Evolutionary conservation across 2,888 invertebrate genomes (phyloP).

Genomic region (Hyppa rectilinea): DNA sequence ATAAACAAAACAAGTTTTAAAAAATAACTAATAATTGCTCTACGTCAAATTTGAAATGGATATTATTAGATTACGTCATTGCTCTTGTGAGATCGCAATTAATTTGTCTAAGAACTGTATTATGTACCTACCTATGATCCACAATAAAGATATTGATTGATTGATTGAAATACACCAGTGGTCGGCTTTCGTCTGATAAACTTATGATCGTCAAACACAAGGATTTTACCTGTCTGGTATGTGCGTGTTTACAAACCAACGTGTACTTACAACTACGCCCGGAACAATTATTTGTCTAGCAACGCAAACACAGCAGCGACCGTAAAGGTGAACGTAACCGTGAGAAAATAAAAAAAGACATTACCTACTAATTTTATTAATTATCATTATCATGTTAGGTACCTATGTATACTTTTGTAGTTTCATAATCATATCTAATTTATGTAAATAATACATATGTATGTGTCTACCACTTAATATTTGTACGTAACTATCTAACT

Average conservation of each 20-base stretch:
- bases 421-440: not conserved
- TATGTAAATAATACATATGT: not conserved
- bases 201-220: not conserved
- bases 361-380: not conserved
- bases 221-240: not conserved
- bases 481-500: not conserved
- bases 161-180: too few species aligned
- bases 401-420: not conserved
- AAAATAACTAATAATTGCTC: not conserved
- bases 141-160: too few species aligned
- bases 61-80: not conserved
- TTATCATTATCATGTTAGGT: not conserved
- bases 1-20: not conserved
- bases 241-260: not conserved
- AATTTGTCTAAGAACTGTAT: too few species aligned
- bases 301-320: constrained; percentile 19
- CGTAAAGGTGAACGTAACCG: constrained; percentile 3
- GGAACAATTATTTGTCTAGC: constrained; percentile 14
- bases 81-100: too few species aligned
- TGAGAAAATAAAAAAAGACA: not conserved
- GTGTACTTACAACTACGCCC: not conserved
- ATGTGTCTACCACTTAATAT: too few species aligned
- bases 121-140: too few species aligned
- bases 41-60: not conserved
- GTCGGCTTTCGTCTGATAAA: not conserved